A percentile compares a stretch with the other conserved stretches of the same genome.
These are phyloP conservation scores for Monopis laevigella DNA, from an alignment of 2,888 invertebrate genomes.

Conservation along the genomic window DNA sequence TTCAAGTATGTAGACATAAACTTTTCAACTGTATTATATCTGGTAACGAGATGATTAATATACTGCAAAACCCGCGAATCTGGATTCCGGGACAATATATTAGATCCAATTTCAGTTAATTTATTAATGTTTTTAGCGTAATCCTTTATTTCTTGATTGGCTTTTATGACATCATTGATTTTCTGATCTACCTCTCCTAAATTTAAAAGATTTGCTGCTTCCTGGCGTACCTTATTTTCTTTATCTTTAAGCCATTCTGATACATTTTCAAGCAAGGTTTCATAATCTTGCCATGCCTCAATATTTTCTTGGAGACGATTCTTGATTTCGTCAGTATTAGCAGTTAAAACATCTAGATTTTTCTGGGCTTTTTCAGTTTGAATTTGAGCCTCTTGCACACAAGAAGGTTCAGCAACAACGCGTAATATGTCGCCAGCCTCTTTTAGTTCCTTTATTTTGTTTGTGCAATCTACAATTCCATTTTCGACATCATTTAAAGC, in stretches of 20 bases:
- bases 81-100: slow-evolving; percentile 79
- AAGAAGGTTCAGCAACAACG: slow-evolving; percentile 77
- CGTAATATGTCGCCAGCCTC: slow-evolving; percentile 76
- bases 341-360: slow-evolving; percentile 76
- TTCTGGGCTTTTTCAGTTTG: slow-evolving; percentile 76
- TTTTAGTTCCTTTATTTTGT: slow-evolving; percentile 72
- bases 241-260: slow-evolving; percentile 81
- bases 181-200: slow-evolving; percentile 75
- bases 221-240: slow-evolving; percentile 77
- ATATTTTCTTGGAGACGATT: slow-evolving; percentile 74
- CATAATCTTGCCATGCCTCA: slow-evolving; percentile 83
- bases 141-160: slow-evolving; percentile 71
- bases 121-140: slow-evolving; percentile 74
- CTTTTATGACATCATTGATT: slow-evolving; percentile 69
- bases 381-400: slow-evolving; percentile 70
- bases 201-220: slow-evolving; percentile 77
- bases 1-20: slow-evolving; percentile 75
- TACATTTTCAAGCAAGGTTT: slow-evolving; percentile 77
- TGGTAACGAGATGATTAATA: slow-evolving; percentile 77
- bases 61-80: slow-evolving; percentile 86
- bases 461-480: slow-evolving; percentile 76
- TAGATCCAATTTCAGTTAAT: slow-evolving; percentile 73
- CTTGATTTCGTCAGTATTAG: slow-evolving; percentile 75
- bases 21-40: slow-evolving; percentile 80
- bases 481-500: slow-evolving; percentile 80